Conservation (phyloP, 2,888 invertebrate genomes). For the Bembecia ichneumoniformis region DNA sequence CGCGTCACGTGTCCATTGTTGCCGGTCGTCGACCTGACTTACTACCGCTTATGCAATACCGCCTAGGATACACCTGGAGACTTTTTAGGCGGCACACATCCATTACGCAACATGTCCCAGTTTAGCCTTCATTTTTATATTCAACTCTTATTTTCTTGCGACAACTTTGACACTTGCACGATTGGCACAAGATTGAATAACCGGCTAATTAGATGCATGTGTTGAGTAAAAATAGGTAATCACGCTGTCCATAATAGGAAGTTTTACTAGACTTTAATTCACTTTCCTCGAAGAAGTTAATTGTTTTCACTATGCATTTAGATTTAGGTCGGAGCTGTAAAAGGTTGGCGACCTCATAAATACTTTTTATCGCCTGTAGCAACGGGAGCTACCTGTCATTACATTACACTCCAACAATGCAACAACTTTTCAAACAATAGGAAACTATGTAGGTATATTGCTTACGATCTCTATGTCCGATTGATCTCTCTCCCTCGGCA, state of each 20-base stretch:
- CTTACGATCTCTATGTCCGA: no score
- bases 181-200: no score
- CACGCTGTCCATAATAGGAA: no score
- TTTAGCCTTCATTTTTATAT: no score
- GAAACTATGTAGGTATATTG: no score
- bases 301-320: neutral
- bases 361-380: conserved; percentile 17
- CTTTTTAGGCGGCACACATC: neutral
- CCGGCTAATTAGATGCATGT: no score
- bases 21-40: conserved; percentile 42
- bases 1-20: conserved; percentile 30
- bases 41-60: conserved; percentile 30
- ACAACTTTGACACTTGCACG: no score
- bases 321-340: conserved; percentile 20
- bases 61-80: conserved; percentile 42
- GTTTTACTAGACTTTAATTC: no score
- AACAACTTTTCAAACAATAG: neutral
- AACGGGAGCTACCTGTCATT: conserved; percentile 13
- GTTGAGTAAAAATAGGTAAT: no score
- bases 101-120: no score
- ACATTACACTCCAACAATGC: neutral
- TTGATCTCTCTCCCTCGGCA: no score
- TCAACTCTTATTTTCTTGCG: no score
- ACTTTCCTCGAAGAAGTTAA: neutral
- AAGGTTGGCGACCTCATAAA: conserved; percentile 23